Evolutionary conservation across 2,113 vertebrate species (phyloP).

Genomic region (Coryphaenoides rupestris): DNA sequence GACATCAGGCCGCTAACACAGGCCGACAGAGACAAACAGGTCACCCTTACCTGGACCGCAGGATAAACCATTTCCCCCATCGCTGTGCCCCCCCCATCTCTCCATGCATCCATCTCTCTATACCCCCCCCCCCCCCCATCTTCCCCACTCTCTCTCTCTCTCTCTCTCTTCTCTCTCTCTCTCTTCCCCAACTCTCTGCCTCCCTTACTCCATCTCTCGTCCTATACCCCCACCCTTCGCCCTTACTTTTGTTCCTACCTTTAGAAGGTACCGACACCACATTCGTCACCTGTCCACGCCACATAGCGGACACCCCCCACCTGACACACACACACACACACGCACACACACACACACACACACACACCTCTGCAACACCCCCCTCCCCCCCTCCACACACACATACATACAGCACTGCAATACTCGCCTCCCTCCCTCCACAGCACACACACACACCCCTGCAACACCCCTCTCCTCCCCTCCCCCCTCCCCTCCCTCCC

Average conservation of each 20-base stretch:
- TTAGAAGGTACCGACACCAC: no score
- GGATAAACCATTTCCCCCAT: conserved; percentile 50
- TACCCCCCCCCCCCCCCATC: conserved; percentile 22
- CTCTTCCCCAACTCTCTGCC: conserved; percentile 28
- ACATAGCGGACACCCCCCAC: no score
- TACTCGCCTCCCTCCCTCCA: background rate
- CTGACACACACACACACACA: no score
- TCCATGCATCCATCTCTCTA: conserved; percentile 19
- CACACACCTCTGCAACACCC: conserved; percentile 16
- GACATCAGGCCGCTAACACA: conserved; percentile 56
- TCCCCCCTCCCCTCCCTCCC: conserved; percentile 10
- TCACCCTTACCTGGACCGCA: conserved; percentile 61
- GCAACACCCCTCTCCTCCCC: background rate
- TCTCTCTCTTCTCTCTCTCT: conserved; percentile 24
- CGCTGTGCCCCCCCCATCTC: conserved; percentile 4
- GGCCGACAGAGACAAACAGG: conserved; percentile 65
- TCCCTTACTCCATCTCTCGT: no score
- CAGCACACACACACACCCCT: background rate
- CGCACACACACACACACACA: no score
- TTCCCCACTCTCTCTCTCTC: conserved; percentile 27
- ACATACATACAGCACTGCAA: background rate
- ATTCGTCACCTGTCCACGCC: no score
- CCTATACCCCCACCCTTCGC: no score
- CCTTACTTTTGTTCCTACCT: no score
- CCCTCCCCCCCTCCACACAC: background rate